A percentile compares a stretch with the other conserved stretches of the same genome.
Evolutionary conservation across 2,797 vertebrate species (phyloP).

Genomic region (Nannoperca obscura): DNA sequence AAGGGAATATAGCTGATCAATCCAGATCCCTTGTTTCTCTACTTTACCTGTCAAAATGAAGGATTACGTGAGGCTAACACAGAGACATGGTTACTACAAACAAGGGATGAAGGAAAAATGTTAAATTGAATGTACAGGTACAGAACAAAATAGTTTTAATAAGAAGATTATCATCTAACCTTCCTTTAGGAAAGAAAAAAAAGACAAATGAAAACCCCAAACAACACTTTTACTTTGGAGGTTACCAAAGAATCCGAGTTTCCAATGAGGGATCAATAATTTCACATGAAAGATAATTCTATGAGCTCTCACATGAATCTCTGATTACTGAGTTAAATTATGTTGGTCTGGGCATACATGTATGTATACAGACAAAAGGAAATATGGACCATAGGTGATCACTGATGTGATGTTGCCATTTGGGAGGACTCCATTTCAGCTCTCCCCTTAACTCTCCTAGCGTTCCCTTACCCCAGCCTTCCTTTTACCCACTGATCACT

Average conservation of each 20-base stretch:
- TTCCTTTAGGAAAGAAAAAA: conserved; percentile 34
- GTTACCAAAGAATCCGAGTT: conserved; percentile 53
- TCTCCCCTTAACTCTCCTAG: conserved; percentile 10
- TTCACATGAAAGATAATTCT: conserved; percentile 50
- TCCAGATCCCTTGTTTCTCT: conserved; percentile 67
- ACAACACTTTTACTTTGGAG: conserved; percentile 58
- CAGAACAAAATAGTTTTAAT: conserved; percentile 48
- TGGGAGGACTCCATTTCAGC: conserved; percentile 30
- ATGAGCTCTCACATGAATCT: conserved; percentile 50
- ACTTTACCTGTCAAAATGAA: conserved; percentile 74
- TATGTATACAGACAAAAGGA: conserved; percentile 58
- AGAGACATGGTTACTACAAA: conserved; percentile 68
- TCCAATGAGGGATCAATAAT: conserved; percentile 49
- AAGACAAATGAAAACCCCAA: conserved; percentile 47
- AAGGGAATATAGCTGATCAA: conserved; percentile 67
- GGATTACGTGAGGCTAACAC: conserved; percentile 69
- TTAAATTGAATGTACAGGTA: conserved; percentile 51
- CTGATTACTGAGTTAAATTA: conserved; percentile 56
- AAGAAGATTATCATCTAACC: conserved; percentile 43
- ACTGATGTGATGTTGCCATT: conserved; percentile 49
- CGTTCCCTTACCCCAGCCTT: conserved; percentile 18
- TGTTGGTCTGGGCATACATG: conserved; percentile 58
- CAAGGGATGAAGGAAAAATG: conserved; percentile 46
- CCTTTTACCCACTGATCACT: conserved; percentile 39
- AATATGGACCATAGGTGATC: conserved; percentile 59